These are phyloP conservation scores for Prietella phreatophila DNA, from an alignment of 2,113 vertebrate species.

Conservation along the genomic window DNA sequence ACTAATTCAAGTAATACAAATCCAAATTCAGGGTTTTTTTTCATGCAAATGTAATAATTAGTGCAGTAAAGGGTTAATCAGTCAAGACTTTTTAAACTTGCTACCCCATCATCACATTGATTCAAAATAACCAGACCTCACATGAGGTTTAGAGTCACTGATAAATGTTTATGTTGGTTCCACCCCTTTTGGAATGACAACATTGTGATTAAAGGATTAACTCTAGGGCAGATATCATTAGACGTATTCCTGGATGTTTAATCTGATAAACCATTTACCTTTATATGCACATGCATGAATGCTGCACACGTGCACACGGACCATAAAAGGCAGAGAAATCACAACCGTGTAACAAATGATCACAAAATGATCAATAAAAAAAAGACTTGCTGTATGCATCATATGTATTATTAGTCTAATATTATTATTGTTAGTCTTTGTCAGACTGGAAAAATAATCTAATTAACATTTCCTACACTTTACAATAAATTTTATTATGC, in stretches of 20 bases:
- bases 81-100: neutral
- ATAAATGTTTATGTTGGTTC: slow-evolving; percentile 3
- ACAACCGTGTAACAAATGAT: neutral
- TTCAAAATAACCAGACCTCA: neutral
- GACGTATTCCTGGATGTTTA: slow-evolving; percentile 61
- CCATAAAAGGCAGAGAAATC: neutral
- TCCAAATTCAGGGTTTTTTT: no score
- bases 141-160: neutral
- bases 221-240: slow-evolving; percentile 62
- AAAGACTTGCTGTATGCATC: neutral
- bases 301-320: slow-evolving; percentile 53
- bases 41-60: no score
- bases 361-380: neutral
- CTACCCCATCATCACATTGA: neutral
- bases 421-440: neutral
- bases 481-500: neutral
- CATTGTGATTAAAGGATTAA: slow-evolving; percentile 55
- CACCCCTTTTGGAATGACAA: neutral
- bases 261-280: slow-evolving; percentile 66
- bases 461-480: neutral
- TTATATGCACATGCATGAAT: slow-evolving; percentile 41
- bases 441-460: neutral
- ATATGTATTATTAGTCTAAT: neutral
- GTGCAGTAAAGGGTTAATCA: neutral
- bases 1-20: no score